Conservation (phyloP, 2,888 invertebrate genomes). For the Dioctria linearis region DNA sequence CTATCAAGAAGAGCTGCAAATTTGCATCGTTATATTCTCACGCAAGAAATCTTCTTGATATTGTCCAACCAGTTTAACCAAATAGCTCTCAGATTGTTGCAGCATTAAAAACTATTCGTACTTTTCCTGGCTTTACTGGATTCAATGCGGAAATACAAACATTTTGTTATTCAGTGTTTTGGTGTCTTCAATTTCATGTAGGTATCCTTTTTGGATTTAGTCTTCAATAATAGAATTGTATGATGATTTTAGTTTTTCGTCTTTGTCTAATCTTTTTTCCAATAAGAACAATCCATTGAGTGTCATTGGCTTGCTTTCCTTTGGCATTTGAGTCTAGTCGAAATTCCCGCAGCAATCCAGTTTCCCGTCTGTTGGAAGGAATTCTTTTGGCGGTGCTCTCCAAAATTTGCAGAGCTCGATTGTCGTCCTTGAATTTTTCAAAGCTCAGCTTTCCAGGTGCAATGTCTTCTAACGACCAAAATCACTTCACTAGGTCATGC, state of each 20-base stretch:
- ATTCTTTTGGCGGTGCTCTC: too few species aligned
- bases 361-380: slow-evolving; percentile 22
- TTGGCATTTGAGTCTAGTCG: slow-evolving; percentile 55
- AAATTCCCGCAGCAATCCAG: slow-evolving; percentile 59
- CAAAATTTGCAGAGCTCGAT: too few species aligned
- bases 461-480: too few species aligned
- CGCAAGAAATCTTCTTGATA: slow-evolving; percentile 42
- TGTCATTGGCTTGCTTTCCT: slow-evolving; percentile 57
- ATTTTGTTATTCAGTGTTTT: slow-evolving; percentile 28
- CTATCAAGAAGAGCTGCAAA: slow-evolving; percentile 48
- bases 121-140: slow-evolving; percentile 61
- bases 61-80: slow-evolving; percentile 61
- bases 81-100: slow-evolving; percentile 60
- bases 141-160: slow-evolving; percentile 62
- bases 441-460: too few species aligned
- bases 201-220: slow-evolving; percentile 50
- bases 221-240: slow-evolving; percentile 40
- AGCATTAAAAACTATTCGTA: slow-evolving; percentile 64
- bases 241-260: slow-evolving; percentile 41
- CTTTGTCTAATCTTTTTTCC: slow-evolving; percentile 54
- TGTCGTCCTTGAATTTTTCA: too few species aligned
- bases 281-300: slow-evolving; percentile 49
- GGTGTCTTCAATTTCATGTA: slow-evolving; percentile 15
- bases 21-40: slow-evolving; percentile 55
- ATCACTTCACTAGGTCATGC: too few species aligned